Base-by-base conservation (phyloP, 1,140 invertebrate genomes). In the Danaus melanippus region DNA sequence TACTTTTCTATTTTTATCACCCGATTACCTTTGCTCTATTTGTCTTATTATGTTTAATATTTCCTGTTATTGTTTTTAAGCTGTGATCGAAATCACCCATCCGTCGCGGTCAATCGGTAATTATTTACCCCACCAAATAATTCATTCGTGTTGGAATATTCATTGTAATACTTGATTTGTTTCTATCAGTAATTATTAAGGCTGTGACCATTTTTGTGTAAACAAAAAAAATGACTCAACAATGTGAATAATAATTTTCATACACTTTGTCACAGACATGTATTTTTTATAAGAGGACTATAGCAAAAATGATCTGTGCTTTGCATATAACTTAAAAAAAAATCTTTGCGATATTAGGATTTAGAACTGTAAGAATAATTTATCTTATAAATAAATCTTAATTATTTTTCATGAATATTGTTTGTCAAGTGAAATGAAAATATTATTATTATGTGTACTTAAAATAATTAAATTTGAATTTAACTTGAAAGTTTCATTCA, bases 1-100 rank as follows among this genome's bases (percentile, higher is more conserved):
- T 75, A 73, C 71, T 76, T 32, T 32, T 71, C 78, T 81, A 83
- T 78, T 76, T 82, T 81, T 84, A 84, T 83, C 76, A 68, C 62
- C 56, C 56, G 56, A 48, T 62, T 76, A 71, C 62, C 60, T 72
- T 71, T 71, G 68, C 67, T 67, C 70, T 76, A 61, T 65, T 61
- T 64, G 63, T 48, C 66, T 62, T 56, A 62, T 57, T 62, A 46
- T 67, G 48, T 61, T 40, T 12, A 54, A 41, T 47, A 17, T 60
- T 65, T 43, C 46, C 39, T 32, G 21, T 32, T 32, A 32, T 32
- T 32, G 21, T 32, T 32, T 32, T 32, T 32, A 32, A 32, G 21
- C 21, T 50, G 15, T 54, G 40, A 43, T 15, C 46, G 12, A 52
- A 54, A 42, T 48, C 41, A 52, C 9, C 7, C 40, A 52, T 47